phyloP scores from a whole-genome alignment of 1,140 invertebrate species.

The Drosophila kepulauana region DNA sequence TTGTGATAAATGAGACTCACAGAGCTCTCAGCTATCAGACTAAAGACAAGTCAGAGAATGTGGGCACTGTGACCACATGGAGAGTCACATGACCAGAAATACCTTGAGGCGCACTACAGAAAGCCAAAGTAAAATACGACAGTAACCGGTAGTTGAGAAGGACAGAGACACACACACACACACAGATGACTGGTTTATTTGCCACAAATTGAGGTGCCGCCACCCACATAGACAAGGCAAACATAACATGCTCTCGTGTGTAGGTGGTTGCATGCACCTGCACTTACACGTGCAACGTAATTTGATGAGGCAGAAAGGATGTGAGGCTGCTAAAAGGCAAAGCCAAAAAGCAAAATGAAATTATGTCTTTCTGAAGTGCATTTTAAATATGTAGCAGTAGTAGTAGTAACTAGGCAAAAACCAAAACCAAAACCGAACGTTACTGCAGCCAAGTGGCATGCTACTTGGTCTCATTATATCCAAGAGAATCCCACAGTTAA shows the following conservation, averaged over 20 bases:
- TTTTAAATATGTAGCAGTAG: conserved; percentile 66
- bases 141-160: conserved; percentile 47
- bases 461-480: not conserved
- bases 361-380: conserved; percentile 78
- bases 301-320: conserved; percentile 70
- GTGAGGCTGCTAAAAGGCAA: conserved; percentile 39
- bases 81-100: conserved; percentile 29
- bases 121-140: conserved; percentile 59
- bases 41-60: conserved; percentile 13
- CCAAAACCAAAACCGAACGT: not conserved
- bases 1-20: conserved; percentile 71
- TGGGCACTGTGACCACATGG: conserved; percentile 12
- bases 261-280: conserved; percentile 49
- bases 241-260: not conserved
- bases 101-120: conserved; percentile 27
- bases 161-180: not conserved
- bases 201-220: conserved; percentile 12
- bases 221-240: conserved; percentile 5
- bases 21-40: too few species aligned
- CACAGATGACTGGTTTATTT: conserved; percentile 35
- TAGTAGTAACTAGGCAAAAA: conserved; percentile 51
- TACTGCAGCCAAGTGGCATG: not conserved
- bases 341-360: conserved; percentile 70
- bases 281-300: conserved; percentile 69
- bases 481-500: not conserved